Conservation (phyloP, 1,140 invertebrate genomes). For the Leptinotarsa lineolata region DNA sequence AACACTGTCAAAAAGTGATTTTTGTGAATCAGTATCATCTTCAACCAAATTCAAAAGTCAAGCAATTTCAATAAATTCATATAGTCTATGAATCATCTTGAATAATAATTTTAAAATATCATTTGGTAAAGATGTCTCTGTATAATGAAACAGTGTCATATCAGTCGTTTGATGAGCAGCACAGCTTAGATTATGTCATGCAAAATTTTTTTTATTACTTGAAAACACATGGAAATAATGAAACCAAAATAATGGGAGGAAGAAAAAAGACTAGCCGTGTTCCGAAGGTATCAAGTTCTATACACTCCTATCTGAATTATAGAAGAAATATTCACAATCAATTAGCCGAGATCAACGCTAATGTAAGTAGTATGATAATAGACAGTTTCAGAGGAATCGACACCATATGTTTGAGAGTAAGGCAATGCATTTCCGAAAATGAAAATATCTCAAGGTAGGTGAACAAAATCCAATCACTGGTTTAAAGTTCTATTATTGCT, state of each 20-base stretch:
- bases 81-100: neutral
- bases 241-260: neutral
- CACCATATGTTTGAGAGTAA: slow-evolving; percentile 39
- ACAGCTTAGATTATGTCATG: neutral
- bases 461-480: neutral
- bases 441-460: slow-evolving; percentile 9
- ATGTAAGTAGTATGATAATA: slow-evolving; percentile 42
- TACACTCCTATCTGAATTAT: slow-evolving; percentile 26
- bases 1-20: slow-evolving; percentile 18
- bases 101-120: neutral
- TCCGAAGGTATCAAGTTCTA: neutral
- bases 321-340: slow-evolving; percentile 32
- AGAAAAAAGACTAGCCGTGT: neutral
- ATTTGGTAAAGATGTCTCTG: neutral
- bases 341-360: slow-evolving; percentile 41
- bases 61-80: slow-evolving; percentile 8
- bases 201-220: slow-evolving; percentile 7
- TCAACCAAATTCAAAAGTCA: slow-evolving; percentile 22
- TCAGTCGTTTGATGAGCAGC: neutral
- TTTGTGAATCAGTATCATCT: slow-evolving; percentile 16
- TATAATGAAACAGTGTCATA: neutral
- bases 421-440: slow-evolving; percentile 28
- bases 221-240: neutral
- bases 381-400: slow-evolving; percentile 43
- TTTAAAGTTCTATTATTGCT: too few relatives aligned